phyloP scores from a whole-genome alignment of 2,888 invertebrate species.

The Tineola bisselliella region DNA sequence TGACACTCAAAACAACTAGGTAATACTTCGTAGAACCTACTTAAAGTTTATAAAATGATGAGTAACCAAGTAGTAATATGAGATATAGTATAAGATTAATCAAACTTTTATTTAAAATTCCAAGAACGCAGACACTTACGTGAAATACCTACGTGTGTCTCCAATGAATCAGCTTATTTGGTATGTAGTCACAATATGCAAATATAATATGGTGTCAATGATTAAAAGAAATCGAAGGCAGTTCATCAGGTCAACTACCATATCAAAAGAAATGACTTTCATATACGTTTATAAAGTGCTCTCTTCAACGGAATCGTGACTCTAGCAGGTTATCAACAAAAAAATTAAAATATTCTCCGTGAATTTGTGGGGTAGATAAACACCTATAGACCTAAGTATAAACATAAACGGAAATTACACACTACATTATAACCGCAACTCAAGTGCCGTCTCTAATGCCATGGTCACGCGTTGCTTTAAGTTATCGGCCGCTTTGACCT shows the following conservation, averaged over 20 bases:
- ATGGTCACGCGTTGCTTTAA: slow-evolving; percentile 8
- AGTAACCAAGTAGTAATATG: not conserved
- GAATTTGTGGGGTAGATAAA: not conserved
- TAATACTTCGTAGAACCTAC: no score
- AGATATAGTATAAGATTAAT: not conserved
- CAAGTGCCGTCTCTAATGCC: slow-evolving; percentile 12
- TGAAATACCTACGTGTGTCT: not conserved
- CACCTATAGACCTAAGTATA: not conserved
- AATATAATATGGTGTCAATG: not conserved
- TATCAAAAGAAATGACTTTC: not conserved
- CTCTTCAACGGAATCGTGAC: not conserved
- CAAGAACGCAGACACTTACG: not conserved
- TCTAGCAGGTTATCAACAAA: not conserved
- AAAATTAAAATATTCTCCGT: not conserved
- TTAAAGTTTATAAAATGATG: not conserved
- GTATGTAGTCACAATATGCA: not conserved
- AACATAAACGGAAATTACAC: not conserved
- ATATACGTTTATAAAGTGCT: not conserved
- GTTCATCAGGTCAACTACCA: not conserved
- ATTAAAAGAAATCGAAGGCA: not conserved
- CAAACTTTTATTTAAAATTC: not conserved
- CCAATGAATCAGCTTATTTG: not conserved
- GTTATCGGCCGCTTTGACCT: slow-evolving; percentile 8
- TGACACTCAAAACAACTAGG: no score
- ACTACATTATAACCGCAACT: not conserved